A percentile compares a stretch with the other conserved stretches of the same genome.
These are phyloP conservation scores for Malurus melanocephalus DNA, from an alignment of 2,113 vertebrate species.

Conservation along the genomic window DNA sequence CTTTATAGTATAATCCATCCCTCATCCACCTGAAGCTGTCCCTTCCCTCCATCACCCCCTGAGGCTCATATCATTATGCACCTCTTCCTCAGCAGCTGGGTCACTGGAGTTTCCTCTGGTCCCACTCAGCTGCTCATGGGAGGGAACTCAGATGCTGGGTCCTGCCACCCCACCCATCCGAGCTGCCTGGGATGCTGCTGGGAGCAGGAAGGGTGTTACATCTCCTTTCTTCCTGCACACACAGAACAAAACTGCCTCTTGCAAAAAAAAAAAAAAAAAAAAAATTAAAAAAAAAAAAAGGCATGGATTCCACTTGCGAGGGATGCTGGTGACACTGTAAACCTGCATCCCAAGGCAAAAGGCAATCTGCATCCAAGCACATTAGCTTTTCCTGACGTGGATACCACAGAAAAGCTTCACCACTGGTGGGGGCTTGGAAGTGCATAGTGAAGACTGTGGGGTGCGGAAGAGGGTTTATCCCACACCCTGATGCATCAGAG, in stretches of 20 bases:
- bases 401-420: neutral
- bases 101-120: neutral
- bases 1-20: neutral
- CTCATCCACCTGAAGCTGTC: neutral
- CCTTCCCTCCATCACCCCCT: neutral
- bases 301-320: neutral
- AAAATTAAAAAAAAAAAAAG: neutral
- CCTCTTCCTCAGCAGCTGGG: neutral
- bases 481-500: neutral
- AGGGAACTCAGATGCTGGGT: neutral
- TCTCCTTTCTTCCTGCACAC: neutral
- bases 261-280: too few species aligned
- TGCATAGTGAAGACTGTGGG: neutral
- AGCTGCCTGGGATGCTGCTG: neutral
- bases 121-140: neutral
- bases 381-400: neutral
- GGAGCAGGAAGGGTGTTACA: neutral
- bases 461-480: neutral
- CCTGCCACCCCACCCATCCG: neutral
- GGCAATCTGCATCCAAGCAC: neutral
- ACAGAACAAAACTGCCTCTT: neutral
- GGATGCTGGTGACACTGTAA: neutral
- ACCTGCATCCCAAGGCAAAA: neutral
- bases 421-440: neutral
- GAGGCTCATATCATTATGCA: rapidly evolving